Evolutionary conservation across 2,797 vertebrate species (phyloP).

Genomic region (Pipistrellus pipistrellus): DNA sequence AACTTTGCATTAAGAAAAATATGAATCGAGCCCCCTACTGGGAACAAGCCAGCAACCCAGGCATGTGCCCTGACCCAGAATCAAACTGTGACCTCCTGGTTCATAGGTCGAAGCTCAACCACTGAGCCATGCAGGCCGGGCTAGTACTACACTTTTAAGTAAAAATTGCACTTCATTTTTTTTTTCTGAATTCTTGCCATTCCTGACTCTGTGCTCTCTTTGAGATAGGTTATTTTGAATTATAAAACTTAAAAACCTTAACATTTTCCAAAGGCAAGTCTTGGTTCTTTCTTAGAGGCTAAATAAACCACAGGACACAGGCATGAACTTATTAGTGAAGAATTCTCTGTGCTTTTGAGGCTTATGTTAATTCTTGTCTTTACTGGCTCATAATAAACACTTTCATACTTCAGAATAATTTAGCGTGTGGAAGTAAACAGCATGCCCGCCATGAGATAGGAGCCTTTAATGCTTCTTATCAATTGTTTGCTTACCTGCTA

Average conservation of each 20-base stretch:
- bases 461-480: neutral
- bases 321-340: neutral
- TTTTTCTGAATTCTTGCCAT: neutral
- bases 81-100: too few species aligned
- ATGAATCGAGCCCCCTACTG: neutral
- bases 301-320: neutral
- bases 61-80: too few species aligned
- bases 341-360: neutral
- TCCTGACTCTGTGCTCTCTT: neutral
- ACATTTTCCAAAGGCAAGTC: neutral
- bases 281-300: neutral
- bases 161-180: neutral
- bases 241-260: slow-evolving; percentile 25
- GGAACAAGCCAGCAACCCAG: too few species aligned
- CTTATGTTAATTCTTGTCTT: neutral
- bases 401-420: slow-evolving; percentile 50
- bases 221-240: slow-evolving; percentile 15
- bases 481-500: neutral
- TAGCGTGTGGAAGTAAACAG: slow-evolving; percentile 28
- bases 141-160: neutral
- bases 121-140: too few species aligned
- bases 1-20: slow-evolving; percentile 51
- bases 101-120: too few species aligned
- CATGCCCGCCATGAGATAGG: neutral
- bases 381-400: slow-evolving; percentile 19